phyloP scores from a whole-genome alignment of 2,113 vertebrate genomes.

The Ivindomyrus marchei region DNA sequence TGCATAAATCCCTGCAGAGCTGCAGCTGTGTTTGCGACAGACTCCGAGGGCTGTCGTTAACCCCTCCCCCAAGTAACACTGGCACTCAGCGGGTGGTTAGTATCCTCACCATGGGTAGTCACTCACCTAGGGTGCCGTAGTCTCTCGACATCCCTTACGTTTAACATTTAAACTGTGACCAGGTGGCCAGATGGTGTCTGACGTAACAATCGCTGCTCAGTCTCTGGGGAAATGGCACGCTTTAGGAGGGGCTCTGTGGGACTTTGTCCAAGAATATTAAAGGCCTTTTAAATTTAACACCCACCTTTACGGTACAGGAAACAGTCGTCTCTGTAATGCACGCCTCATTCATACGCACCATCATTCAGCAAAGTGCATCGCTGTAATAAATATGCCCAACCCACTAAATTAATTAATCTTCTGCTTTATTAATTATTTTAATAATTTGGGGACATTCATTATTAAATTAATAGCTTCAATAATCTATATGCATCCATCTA shows the following conservation, averaged over 20 bases:
- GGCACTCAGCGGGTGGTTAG: not conserved
- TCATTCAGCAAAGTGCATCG: not conserved
- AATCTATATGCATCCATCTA: not conserved
- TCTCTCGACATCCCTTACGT: not conserved
- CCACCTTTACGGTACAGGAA: not conserved
- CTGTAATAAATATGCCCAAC: not conserved
- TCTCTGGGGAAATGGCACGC: not conserved
- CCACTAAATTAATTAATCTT: not conserved
- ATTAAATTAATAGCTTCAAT: slow-evolving; percentile 2
- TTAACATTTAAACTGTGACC: not conserved
- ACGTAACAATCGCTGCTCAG: not conserved
- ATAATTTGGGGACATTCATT: slow-evolving; percentile 2
- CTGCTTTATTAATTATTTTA: not conserved
- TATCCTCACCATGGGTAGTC: not conserved
- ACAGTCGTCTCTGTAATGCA: not conserved
- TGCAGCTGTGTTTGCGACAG: not conserved
- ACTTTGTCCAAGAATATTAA: not conserved
- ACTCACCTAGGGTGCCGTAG: not conserved
- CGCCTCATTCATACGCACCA: not conserved
- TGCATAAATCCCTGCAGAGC: not conserved
- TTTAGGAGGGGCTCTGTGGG: not conserved
- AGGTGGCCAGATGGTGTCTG: not conserved
- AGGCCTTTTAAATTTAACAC: not conserved
- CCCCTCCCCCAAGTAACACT: not conserved
- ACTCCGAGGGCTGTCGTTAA: not conserved